Percentiles rank a stretch among this genome's conserved stretches.
phyloP scores from a whole-genome alignment of 2,113 vertebrate species.

The Dipodomys ordii region DNA sequence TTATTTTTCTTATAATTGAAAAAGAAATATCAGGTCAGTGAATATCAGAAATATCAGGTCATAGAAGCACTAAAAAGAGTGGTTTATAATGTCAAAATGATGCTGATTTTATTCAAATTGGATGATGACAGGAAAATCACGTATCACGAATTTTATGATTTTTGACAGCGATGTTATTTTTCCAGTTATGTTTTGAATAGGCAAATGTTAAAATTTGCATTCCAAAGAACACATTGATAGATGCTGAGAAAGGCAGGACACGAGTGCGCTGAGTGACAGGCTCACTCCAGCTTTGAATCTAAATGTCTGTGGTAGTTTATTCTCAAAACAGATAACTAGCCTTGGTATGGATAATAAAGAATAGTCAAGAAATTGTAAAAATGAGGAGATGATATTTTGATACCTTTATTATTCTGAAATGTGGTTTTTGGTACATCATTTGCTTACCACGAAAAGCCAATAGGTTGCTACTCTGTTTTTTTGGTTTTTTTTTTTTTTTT shows the following conservation, averaged over 20 bases:
- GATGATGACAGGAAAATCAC: conserved; percentile 8
- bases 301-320: conserved; percentile 43
- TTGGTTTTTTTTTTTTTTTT: too few species aligned
- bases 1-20: conserved; percentile 49
- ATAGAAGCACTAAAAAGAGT: conserved; percentile 37
- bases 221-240: conserved; percentile 39
- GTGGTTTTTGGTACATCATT: not conserved
- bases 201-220: conserved; percentile 60
- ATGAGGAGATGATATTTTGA: not conserved
- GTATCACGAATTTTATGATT: conserved; percentile 42
- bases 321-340: conserved; percentile 25
- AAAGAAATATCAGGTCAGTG: not conserved
- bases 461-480: not conserved
- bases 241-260: conserved; percentile 10
- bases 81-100: conserved; percentile 39
- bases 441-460: not conserved
- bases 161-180: conserved; percentile 38
- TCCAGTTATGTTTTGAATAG: conserved; percentile 40
- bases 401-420: not conserved
- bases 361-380: not conserved
- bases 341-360: conserved; percentile 39
- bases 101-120: conserved; percentile 51
- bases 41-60: too few species aligned
- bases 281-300: not conserved
- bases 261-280: conserved; percentile 12